A percentile compares a stretch with the other conserved stretches of the same genome.
Conservation (phyloP, 2,888 invertebrate species). For the Drosophila falleni region DNA sequence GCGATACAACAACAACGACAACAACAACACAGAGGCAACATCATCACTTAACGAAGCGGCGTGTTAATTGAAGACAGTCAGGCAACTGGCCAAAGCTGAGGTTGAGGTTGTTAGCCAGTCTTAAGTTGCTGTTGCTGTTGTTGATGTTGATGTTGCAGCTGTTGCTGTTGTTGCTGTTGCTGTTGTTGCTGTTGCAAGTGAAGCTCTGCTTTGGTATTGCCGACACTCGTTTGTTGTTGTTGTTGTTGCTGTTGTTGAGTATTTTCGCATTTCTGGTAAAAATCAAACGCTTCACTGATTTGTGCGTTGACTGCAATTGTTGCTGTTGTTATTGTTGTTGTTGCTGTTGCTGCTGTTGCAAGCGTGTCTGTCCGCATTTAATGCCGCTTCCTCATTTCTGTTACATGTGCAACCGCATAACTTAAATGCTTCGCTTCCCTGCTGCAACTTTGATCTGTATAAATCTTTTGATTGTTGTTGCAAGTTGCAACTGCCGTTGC, state of each 20-base stretch:
- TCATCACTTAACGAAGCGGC: constrained; percentile 74
- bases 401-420: constrained; percentile 72
- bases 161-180: constrained; percentile 28
- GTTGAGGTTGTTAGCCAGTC: constrained; percentile 59
- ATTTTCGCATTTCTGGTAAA: constrained; percentile 59
- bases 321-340: constrained; percentile 29
- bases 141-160: constrained; percentile 23
- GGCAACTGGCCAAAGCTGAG: constrained; percentile 69
- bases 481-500: constrained; percentile 18
- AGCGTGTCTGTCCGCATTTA: constrained; percentile 35
- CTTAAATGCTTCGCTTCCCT: constrained; percentile 49
- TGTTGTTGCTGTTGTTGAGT: constrained; percentile 28
- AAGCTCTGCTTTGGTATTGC: constrained; percentile 40
- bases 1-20: constrained; percentile 37
- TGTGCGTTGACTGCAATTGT: constrained; percentile 55
- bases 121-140: constrained; percentile 19
- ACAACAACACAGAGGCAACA: constrained; percentile 38
- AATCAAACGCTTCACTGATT: constrained; percentile 74
- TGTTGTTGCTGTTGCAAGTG: constrained; percentile 36
- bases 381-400: constrained; percentile 77
- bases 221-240: constrained; percentile 33
- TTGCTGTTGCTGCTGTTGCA: constrained; percentile 39
- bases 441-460: constrained; percentile 51
- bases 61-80: constrained; percentile 81
- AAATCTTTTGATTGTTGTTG: constrained; percentile 24